Evolutionary conservation across 2,888 invertebrate genomes (phyloP), one percentile per base, ranked within the genome.

Genomic region (Odontomyia ornata): DNA sequence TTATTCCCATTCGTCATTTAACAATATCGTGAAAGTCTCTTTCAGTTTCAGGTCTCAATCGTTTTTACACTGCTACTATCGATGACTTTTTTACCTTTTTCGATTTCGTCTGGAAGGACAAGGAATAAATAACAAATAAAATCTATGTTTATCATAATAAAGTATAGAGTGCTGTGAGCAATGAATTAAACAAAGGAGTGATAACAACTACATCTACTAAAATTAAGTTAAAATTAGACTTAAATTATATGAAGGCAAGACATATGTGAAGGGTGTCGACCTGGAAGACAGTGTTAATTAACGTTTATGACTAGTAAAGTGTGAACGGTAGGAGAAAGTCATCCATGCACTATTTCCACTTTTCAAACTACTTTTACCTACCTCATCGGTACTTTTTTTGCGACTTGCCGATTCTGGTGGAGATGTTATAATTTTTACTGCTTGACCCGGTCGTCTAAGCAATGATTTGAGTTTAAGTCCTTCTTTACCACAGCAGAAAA

Each of bases 371-470:
- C 52, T 18, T 15, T n/a, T 52, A 43, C 79, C 78, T 79, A 79
- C 80, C 79, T 79, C 79, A 30, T 79, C 77, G 56, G 75, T 67
- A 23, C 77, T 77, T 64, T 71, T 46, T 65, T 36, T 52, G 23
- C 7, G 67, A 83, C 21, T 83, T 82, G 80, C 89, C 89, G 27
- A 87, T 86, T 0, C 87, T 88, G 0, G 81, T 62, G 82, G 85
- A 76, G 89, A 89, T 67, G 90, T 90, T 82, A 92, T 88, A 30
- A 93, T 91, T 87, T 93, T 92, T 15, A 93, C 92, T 0, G 93
- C 93, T 84, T 93, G 93, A 1, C 93, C 93, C 0, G 93, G 93
- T 23, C 84, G n/a, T 52, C 83, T 83, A 21, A 80, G 78, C 11
- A 82, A 27, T 72, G 83, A 79, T 87, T 83, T 84, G 43, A 76